phyloP scores from a whole-genome alignment of 2,888 invertebrate species.

The Chaitophorus viminalis region DNA sequence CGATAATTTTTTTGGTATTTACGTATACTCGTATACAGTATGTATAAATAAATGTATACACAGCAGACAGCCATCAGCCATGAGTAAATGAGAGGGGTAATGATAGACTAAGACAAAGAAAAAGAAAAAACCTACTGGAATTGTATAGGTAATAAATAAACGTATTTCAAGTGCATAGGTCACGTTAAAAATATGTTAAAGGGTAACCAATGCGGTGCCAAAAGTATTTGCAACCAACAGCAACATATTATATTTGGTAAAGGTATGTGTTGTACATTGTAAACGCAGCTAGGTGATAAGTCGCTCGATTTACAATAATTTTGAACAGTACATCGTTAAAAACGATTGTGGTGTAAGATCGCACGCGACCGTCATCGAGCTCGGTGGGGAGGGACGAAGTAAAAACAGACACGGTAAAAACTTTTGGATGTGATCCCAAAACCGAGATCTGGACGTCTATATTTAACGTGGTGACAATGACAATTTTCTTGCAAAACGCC shows the following conservation, averaged over 20 bases:
- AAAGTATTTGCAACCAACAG: neutral
- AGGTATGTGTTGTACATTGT: neutral
- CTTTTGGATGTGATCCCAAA: conserved; percentile 53
- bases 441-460: conserved; percentile 56
- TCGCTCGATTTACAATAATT: conserved; percentile 22
- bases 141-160: conserved; percentile 51
- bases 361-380: neutral
- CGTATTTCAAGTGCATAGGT: conserved; percentile 42
- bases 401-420: conserved; percentile 29
- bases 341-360: neutral
- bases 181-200: conserved; percentile 58
- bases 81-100: neutral
- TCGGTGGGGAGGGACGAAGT: neutral
- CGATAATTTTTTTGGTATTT: neutral
- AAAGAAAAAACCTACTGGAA: conserved; percentile 42
- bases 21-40: too few species aligned
- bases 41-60: neutral
- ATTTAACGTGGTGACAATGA: conserved; percentile 60
- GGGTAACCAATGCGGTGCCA: conserved; percentile 39
- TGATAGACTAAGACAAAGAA: neutral
- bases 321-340: conserved; percentile 27
- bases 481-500: conserved; percentile 56
- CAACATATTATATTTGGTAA: conserved; percentile 9
- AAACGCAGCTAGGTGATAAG: neutral
- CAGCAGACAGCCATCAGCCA: neutral